Base-by-base conservation (phyloP, 2,113 vertebrate species). In the Barbus barbus region DNA sequence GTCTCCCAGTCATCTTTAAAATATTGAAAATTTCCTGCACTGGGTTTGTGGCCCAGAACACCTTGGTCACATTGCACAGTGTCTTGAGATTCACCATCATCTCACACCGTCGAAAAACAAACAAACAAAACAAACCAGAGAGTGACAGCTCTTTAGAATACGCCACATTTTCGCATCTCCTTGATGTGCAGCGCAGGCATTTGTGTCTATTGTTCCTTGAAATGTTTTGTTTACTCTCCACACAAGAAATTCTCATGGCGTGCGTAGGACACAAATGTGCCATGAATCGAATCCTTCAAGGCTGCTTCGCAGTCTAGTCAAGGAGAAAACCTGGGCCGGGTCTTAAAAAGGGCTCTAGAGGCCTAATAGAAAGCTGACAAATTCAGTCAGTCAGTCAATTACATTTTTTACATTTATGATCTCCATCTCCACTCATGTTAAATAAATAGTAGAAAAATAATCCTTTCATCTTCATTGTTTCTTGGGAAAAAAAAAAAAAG, bases 401-500 rank as follows among this genome's bases (percentile, higher is more conserved):
- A 11, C 14, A 14, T 61, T 76, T 81, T 48, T 48, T 67, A 31
- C 38, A 51, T 71, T 84, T 22, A 75, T 69, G 36, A 65, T 22
- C 77, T 48, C 74, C 83, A 85, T 46, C 86, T 92, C 86, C 81
- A 86, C 90, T 91, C 83, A 89, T 95, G 92, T 97, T 97, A 92
- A 99, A 99, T 99, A 99, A 99, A 99, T 99, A 99, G 96, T 99
- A 99, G 96, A 99, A 99, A 98, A 98, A 98, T 97, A 99, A 96
- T 96, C 91, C 94, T 96, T 96, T 96, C 46, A 89, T 94, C 95
- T 96, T 92, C 67, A 69, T 75, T 79, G 81, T 48, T 48, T 48
- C 46, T 48, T 14, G 28, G 14, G 2, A n/a, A 31, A 58, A 86
- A 92, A 20, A 9, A 28, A 44, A 9, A n/a, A n/a, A n/a, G n/a